phyloP scores from a whole-genome alignment of 2,113 vertebrate genomes.

The Oreochromis niloticus region DNA sequence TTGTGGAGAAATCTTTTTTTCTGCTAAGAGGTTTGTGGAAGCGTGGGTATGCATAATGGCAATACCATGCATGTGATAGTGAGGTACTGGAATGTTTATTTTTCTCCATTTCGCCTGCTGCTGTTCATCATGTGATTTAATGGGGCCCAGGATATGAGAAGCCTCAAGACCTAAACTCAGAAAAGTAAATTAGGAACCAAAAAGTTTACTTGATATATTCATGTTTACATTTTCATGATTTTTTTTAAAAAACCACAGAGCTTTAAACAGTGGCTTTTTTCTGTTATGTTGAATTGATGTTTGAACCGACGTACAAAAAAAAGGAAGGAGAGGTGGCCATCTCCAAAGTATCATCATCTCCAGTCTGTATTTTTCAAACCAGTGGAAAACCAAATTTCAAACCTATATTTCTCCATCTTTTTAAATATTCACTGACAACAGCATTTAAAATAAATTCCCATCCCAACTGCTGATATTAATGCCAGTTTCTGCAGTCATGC shows the following conservation, averaged over 20 bases:
- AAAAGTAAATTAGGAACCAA: neutral
- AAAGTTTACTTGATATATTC: neutral
- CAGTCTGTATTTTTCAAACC: neutral
- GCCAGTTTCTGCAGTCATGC: neutral
- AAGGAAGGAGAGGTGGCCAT: neutral
- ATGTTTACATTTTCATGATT: neutral
- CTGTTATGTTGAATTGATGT: neutral
- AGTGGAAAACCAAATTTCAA: neutral
- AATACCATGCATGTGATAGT: conserved; percentile 45
- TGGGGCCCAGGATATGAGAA: neutral
- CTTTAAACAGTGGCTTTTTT: neutral
- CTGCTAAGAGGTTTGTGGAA: neutral
- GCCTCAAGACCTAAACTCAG: neutral
- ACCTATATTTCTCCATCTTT: neutral
- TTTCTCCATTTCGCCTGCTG: neutral
- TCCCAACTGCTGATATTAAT: neutral
- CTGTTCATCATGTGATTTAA: neutral
- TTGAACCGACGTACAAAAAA: neutral
- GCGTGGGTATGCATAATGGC: conserved; percentile 31
- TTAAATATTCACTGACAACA: neutral
- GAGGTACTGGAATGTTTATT: conserved; percentile 5
- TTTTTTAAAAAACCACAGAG: neutral
- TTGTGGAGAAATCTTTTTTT: neutral
- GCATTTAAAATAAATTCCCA: neutral
- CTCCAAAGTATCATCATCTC: neutral